These are phyloP conservation scores for Antheraea assamensis DNA, from an alignment of 2,888 invertebrate species.

Conservation along the genomic window DNA sequence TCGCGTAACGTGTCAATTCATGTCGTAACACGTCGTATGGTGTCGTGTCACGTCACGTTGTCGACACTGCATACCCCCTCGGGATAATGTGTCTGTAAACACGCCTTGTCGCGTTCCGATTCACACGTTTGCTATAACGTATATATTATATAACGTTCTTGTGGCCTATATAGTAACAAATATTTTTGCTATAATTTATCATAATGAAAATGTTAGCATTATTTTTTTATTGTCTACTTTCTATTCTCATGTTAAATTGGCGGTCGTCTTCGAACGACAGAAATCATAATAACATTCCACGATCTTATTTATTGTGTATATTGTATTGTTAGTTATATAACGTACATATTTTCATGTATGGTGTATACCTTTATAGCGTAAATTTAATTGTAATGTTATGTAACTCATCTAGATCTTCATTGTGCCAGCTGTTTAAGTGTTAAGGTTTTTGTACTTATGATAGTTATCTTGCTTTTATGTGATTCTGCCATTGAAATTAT, in stretches of 20 bases:
- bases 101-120: slow-evolving; percentile 24
- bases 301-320: slow-evolving; percentile 82
- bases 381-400: slow-evolving; percentile 65
- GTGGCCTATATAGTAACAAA: slow-evolving; percentile 68
- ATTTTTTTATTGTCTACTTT: slow-evolving; percentile 68
- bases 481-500: slow-evolving; percentile 67
- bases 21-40: background rate
- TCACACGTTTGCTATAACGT: slow-evolving; percentile 25
- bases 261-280: slow-evolving; percentile 54
- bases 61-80: background rate
- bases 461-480: slow-evolving; percentile 66
- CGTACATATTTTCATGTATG: slow-evolving; percentile 80
- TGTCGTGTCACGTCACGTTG: background rate
- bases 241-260: slow-evolving; percentile 56
- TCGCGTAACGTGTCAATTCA: background rate
- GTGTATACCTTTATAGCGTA: slow-evolving; percentile 59
- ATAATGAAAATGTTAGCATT: slow-evolving; percentile 64
- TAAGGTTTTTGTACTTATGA: slow-evolving; percentile 79
- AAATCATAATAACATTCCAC: slow-evolving; percentile 79
- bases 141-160: slow-evolving; percentile 44
- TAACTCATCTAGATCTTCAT: slow-evolving; percentile 79
- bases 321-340: slow-evolving; percentile 59
- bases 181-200: slow-evolving; percentile 82
- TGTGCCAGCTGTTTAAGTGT: slow-evolving; percentile 79
- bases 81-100: slow-evolving; percentile 16